Percentiles rank a stretch among this genome's conserved stretches.
phyloP scores from a whole-genome alignment of 1,140 invertebrate genomes.

The Drosophila navojoa region DNA sequence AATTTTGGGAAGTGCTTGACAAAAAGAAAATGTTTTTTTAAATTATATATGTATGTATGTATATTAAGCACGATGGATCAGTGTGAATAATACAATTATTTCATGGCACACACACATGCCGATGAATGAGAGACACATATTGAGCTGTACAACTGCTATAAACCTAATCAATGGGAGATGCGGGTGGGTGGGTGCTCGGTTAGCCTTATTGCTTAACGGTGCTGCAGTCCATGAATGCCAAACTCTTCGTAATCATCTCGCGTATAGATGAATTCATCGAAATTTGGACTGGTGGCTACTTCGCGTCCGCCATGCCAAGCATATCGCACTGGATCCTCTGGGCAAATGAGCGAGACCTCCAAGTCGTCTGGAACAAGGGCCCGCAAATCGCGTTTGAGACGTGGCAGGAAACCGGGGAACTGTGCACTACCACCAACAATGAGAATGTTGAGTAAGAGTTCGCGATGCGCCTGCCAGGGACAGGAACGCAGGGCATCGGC shows the following conservation, averaged over 20 bases:
- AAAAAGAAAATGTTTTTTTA: too few relatives aligned
- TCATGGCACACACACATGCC: neutral
- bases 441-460: conserved; percentile 94
- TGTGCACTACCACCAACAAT: conserved; percentile 95
- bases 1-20: too few relatives aligned
- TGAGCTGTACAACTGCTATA: neutral
- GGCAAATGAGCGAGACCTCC: conserved; percentile 89
- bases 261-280: conserved; percentile 90
- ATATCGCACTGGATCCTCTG: conserved; percentile 91
- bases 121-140: neutral
- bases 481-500: conserved; percentile 89
- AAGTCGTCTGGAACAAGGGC: conserved; percentile 90
- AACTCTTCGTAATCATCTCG: conserved; percentile 95
- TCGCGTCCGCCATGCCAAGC: conserved; percentile 94
- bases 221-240: conserved; percentile 85
- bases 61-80: too few relatives aligned
- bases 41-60: too few relatives aligned
- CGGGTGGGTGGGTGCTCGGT: neutral
- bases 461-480: conserved; percentile 91
- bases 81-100: neutral
- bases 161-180: conserved; percentile 3
- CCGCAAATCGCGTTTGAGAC: conserved; percentile 92
- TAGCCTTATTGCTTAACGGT: conserved; percentile 24
- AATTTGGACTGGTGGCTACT: conserved; percentile 89
- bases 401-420: conserved; percentile 93